A percentile compares a stretch with the other conserved stretches of the same genome.
Evolutionary conservation across 2,113 vertebrate species (phyloP).

Genomic region (Astur gentilis): DNA sequence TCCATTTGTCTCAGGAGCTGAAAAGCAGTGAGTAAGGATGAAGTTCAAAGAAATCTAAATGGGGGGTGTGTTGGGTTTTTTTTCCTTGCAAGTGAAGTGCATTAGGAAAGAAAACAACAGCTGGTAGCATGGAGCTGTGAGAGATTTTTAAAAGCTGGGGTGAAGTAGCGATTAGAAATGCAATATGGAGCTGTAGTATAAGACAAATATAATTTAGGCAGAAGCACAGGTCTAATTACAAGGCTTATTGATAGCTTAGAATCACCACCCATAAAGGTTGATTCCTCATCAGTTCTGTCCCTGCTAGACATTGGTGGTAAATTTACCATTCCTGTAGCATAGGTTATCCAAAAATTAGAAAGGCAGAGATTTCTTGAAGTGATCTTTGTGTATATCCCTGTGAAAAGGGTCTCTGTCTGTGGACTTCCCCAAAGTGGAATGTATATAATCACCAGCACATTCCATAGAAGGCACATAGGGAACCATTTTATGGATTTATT

Average conservation of each 20-base stretch:
- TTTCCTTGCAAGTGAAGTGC: conserved; percentile 50
- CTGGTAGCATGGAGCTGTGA: conserved; percentile 59
- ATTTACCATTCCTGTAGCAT: background rate
- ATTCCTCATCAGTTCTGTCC: background rate
- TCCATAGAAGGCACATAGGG: background rate
- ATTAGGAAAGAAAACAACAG: conserved; percentile 71
- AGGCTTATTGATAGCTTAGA: background rate
- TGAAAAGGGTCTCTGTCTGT: background rate
- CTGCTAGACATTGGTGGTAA: background rate
- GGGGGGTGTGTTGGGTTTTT: background rate
- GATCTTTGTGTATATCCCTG: background rate
- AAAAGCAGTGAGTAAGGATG: conserved; percentile 34
- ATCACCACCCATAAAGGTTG: background rate
- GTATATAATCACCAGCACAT: background rate
- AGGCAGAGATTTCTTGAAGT: background rate
- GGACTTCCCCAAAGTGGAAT: background rate
- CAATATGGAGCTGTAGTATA: conserved; percentile 26
- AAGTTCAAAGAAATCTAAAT: conserved; percentile 41
- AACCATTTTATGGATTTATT: background rate
- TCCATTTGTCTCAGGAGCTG: conserved; percentile 21
- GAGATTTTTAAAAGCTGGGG: conserved; percentile 55
- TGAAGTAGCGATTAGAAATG: conserved; percentile 69
- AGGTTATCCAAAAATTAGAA: background rate
- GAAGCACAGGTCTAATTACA: conserved; percentile 21
- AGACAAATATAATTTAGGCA: conserved; percentile 48